Conservation (phyloP, 2,888 invertebrate species). For the Neoitamus cyanurus region DNA sequence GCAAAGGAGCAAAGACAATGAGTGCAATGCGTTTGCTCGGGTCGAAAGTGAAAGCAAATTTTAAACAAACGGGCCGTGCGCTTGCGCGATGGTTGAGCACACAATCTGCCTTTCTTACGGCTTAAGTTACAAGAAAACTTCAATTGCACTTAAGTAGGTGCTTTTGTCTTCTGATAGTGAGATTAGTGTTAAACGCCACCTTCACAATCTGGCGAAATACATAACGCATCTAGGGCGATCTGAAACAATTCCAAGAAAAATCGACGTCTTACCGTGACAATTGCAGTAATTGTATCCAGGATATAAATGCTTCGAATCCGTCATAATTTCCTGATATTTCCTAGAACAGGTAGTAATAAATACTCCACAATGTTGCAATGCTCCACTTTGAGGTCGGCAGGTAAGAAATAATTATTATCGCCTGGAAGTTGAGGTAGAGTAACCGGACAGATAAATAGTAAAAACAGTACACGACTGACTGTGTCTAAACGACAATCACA, state of each 20-base stretch:
- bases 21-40: neutral
- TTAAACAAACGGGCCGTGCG: neutral
- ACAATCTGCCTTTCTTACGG: neutral
- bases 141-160: neutral
- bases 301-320: neutral
- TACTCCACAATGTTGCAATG: neutral
- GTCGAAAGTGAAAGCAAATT: neutral
- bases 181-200: neutral
- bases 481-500: neutral
- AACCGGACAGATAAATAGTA: neutral
- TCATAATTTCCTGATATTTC: neutral
- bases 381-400: neutral
- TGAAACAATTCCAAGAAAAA: neutral
- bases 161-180: neutral
- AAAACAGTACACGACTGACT: neutral
- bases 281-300: neutral
- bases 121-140: neutral
- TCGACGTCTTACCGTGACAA: neutral
- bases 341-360: neutral
- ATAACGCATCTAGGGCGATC: neutral
- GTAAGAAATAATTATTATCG: neutral
- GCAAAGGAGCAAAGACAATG: neutral
- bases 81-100: neutral
- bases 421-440: neutral
- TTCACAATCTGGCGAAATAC: neutral